These are phyloP conservation scores for Cydia amplana DNA, from an alignment of 1,140 invertebrate species.

Conservation along the genomic window DNA sequence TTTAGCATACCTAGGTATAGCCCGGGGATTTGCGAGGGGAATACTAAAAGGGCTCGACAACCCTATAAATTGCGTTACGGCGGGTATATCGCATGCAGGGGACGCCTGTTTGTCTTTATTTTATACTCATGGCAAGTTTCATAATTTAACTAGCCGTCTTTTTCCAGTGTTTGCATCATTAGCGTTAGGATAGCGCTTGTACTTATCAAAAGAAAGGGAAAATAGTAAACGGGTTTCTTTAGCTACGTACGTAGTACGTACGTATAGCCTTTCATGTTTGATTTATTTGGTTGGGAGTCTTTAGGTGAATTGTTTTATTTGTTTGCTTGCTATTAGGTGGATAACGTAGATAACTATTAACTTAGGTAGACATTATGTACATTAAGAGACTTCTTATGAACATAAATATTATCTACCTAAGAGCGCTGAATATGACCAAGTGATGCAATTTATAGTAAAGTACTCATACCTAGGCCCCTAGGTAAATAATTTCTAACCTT, in stretches of 20 bases:
- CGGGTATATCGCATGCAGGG: slow-evolving; percentile 56
- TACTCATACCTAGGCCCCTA: no score
- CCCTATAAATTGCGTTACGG: slow-evolving; percentile 67
- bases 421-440: no score
- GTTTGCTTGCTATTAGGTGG: no score
- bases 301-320: no score
- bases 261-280: no score
- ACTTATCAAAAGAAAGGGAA: background rate
- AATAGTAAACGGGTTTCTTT: background rate
- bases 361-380: no score
- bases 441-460: no score
- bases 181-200: slow-evolving; percentile 20
- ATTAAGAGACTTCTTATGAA: no score
- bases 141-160: slow-evolving; percentile 28
- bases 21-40: slow-evolving; percentile 72
- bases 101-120: slow-evolving; percentile 38
- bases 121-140: slow-evolving; percentile 28
- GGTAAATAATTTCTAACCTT: no score
- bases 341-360: no score
- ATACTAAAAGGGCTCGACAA: slow-evolving; percentile 68
- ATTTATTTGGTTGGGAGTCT: background rate
- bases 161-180: slow-evolving; percentile 17
- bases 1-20: slow-evolving; percentile 63
- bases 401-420: no score
- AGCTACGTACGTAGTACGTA: background rate